Evolutionary conservation across 2,888 invertebrate genomes (phyloP).

Genomic region (Serripes groenlandicus): DNA sequence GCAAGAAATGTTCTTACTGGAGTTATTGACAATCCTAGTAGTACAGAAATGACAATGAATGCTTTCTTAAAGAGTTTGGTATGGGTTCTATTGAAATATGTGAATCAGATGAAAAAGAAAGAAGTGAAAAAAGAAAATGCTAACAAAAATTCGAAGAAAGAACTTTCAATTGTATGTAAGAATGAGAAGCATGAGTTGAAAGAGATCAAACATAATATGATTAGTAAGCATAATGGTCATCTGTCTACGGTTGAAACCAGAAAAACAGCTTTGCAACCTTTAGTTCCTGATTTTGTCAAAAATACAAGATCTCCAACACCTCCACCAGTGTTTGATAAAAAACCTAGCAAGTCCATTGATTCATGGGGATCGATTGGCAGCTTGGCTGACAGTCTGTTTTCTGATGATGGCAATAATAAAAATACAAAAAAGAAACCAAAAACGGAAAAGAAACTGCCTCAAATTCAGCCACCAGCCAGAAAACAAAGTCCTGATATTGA

Average conservation of each 20-base stretch:
- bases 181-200: conserved; percentile 65
- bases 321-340: conserved; percentile 19
- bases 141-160: conserved; percentile 46
- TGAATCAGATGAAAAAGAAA: conserved; percentile 75
- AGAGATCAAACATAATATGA: conserved; percentile 48
- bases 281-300: conserved; percentile 54
- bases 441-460: conserved; percentile 43
- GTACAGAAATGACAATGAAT: conserved; percentile 80
- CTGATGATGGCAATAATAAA: conserved; percentile 76
- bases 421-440: conserved; percentile 59
- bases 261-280: conserved; percentile 44
- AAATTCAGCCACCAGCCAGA: conserved; percentile 38
- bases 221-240: conserved; percentile 3
- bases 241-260: conserved; percentile 15
- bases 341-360: conserved; percentile 63
- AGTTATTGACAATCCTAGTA: conserved; percentile 86
- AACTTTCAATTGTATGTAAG: conserved; percentile 52
- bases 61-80: conserved; percentile 85
- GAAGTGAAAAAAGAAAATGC: conserved; percentile 37
- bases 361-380: conserved; percentile 78
- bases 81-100: conserved; percentile 85
- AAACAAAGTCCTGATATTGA: conserved; percentile 73
- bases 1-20: conserved; percentile 87
- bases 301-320: conserved; percentile 48
- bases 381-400: conserved; percentile 82